These are phyloP conservation scores for Protosalanx chinensis DNA, from an alignment of 2,797 vertebrate species.

Conservation along the genomic window DNA sequence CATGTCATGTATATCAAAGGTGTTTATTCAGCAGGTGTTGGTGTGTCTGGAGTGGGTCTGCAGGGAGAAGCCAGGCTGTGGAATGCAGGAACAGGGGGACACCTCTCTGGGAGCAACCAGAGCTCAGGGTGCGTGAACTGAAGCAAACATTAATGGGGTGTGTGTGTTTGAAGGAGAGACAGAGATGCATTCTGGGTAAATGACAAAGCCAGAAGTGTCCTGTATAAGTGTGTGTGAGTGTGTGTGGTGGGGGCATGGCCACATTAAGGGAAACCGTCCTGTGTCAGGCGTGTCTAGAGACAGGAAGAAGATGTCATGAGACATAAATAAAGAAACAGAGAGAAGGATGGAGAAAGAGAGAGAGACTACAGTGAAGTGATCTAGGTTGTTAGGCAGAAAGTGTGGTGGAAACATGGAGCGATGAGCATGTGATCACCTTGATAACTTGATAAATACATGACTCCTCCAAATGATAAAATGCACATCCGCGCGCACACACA, in stretches of 20 bases:
- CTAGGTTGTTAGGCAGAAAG: neutral
- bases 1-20: no score
- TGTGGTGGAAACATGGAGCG: neutral
- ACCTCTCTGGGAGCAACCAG: no score
- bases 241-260: neutral
- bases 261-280: neutral
- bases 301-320: constrained; percentile 11
- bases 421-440: neutral
- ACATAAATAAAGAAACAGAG: constrained; percentile 19
- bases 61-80: no score
- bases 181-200: neutral
- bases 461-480: neutral
- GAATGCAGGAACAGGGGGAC: no score
- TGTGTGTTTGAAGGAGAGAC: no score
- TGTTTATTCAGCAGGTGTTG: no score
- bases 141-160: no score
- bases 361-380: neutral
- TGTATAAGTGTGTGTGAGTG: neutral
- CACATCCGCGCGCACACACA: neutral
- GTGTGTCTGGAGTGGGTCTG: no score
- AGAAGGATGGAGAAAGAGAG: neutral
- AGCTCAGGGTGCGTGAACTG: no score
- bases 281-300: neutral
- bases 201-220: neutral
- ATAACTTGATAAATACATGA: neutral